A percentile compares a stretch with the other conserved stretches of the same genome.
These are phyloP conservation scores for Spisula solida DNA, from an alignment of 2,888 invertebrate genomes.

Conservation along the genomic window DNA sequence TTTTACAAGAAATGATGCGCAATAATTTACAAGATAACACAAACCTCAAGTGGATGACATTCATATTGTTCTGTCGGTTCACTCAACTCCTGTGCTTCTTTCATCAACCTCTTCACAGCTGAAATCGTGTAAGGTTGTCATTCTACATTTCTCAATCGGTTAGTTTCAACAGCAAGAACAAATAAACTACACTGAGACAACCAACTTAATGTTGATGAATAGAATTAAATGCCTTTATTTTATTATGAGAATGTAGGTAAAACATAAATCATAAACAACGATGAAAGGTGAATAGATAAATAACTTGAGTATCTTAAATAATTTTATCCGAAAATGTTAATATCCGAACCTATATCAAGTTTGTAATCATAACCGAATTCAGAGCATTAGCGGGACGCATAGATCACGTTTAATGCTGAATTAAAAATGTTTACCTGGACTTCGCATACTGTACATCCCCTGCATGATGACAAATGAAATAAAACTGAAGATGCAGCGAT, in stretches of 20 bases:
- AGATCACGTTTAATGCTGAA: neutral
- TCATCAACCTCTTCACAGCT: slow-evolving; percentile 97
- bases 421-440: slow-evolving; percentile 67
- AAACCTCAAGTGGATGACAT: slow-evolving; percentile 94
- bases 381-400: neutral
- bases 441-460: slow-evolving; percentile 76
- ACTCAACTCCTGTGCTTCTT: slow-evolving; percentile 95
- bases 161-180: too few species aligned
- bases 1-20: too few species aligned
- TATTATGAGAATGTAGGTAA: too few species aligned
- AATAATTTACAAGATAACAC: neutral
- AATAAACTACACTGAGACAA: too few species aligned
- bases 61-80: slow-evolving; percentile 96
- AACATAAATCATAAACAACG: too few species aligned
- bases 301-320: too few species aligned
- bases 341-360: neutral
- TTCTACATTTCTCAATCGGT: neutral
- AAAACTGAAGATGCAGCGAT: neutral
- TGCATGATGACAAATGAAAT: slow-evolving; percentile 62
- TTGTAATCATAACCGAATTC: neutral
- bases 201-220: too few species aligned
- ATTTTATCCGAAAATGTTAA: neutral
- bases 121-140: slow-evolving; percentile 39
- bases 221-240: too few species aligned
- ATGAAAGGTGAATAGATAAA: too few species aligned